Evolutionary conservation across 2,113 vertebrate species (phyloP), one percentile per base, ranked within the genome.

Genomic region (Malurus cyaneus): DNA sequence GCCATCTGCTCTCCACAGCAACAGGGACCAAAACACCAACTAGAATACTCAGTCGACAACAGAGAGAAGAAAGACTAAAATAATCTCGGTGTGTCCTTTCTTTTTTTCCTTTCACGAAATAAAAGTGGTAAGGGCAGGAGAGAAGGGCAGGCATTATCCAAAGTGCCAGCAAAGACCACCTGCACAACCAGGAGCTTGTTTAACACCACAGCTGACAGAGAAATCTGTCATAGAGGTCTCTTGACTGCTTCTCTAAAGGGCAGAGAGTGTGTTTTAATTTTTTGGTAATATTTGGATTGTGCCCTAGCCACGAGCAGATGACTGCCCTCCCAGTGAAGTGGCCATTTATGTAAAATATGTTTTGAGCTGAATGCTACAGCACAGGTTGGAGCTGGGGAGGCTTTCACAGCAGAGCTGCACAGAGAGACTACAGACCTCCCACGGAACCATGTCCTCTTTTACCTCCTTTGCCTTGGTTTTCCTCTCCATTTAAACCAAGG

Each of bases 1-100:
- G 50, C 85, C 92, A 82, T 86, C 89, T 92, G 92, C 66, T 93
- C 53, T 73, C 71, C 50, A 47, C 62, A 50, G 50, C 72, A 77
- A 39, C 32, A 61, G 76, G 67, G 93, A 60, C 24, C 20, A 44
- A n/a, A n/a, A n/a, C n/a, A n/a, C n/a, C n/a, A n/a, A n/a, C n/a
- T n/a, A n/a, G n/a, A n/a, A n/a, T n/a, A n/a, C n/a, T n/a, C n/a
- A n/a, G n/a, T n/a, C n/a, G n/a, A n/a, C n/a, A n/a, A n/a, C n/a
- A n/a, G n/a, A n/a, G n/a, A n/a, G n/a, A n/a, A n/a, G n/a, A n/a
- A n/a, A n/a, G n/a, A n/a, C n/a, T 79, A 24, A 84, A 80, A 67
- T 39, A 24, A 29, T 53, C 18, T 41, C 46, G 24, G 4, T 0
- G 0, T 21, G 34, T 25, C 26, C 14, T 24, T 80, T 53, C 32